Base-by-base conservation (phyloP, 2,888 invertebrate species). In the Xylota sylvarum region DNA sequence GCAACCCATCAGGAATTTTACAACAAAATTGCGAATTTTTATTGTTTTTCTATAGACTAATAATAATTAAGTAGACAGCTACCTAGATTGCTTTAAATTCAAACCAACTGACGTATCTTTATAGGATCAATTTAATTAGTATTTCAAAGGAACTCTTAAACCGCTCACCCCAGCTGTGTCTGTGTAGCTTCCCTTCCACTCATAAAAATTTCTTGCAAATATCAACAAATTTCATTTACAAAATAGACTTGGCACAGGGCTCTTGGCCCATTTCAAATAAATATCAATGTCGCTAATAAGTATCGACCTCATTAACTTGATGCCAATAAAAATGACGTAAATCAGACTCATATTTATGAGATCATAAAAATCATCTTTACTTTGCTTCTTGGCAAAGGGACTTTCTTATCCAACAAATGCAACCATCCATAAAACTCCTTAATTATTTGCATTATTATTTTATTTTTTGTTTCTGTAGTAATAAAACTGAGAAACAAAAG, bases 331-430 rank as follows among this genome's bases (percentile, higher is more conserved):
- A 70, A 46, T 27, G 69, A 27, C 55, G 17, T 78, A 78, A 78
- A 70, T 69, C 55, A 70, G 32, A 62, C 23, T 78, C 78, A 70
- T 70, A 65, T 78, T 78, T 78, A 78, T 46, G 70, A 35, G 50
- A 19, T 52, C 60, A 69, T 9, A 69, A 69, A 77, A 77, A 52
- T 55, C 62, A 43, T 56, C 9, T 37, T 48, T 48, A 35, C 23
- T 0, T 6, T 37, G 37, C 37, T 10, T 9, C 55, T 32, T 6
- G 30, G 9, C 17, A 43, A 50, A 27, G 35, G 40, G 56, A 58
- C 37, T 37, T 76, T 30, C 48, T 58, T 64, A 43, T 55, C 55
- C 37, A 43, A 62, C 52, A 52, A 55, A 64, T 46, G 23, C 50
- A 27, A 7, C 2, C 19, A 48, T 5, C 27, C 65, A 60, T 60